Base-by-base conservation (phyloP, 2,797 vertebrate genomes). In the Eospalax fontanierii region DNA sequence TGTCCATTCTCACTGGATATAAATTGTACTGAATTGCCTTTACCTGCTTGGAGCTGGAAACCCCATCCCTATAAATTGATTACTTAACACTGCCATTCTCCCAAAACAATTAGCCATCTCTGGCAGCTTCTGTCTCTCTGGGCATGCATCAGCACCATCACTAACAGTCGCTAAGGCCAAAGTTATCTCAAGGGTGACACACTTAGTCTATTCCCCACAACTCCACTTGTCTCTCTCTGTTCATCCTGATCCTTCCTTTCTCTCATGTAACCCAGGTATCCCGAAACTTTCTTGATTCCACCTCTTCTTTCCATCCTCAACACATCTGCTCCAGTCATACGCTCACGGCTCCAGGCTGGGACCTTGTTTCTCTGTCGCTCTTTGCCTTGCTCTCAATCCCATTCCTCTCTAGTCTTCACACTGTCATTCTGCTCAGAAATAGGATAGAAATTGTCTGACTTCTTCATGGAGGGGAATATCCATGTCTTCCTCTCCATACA, bases 11-110 rank as follows among this genome's bases (percentile, higher is more conserved):
- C 43, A 54, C 57, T 35, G 73, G 92, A 96, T 81, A 82, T 94
- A 97, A 96, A 96, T 97, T 96, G 96, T 33, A 93, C 78, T 90
- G 90, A 96, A 97, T 94, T 95, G 76, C 68, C 90, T 89, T 94
- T 93, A 96, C 89, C 89, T 92, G 54, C 86, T 6, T 54, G 2
- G 86, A 82, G 46, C 75, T 93, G 43, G 75, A 93, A 96, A 93
- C 65, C 63, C 57, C 2, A 0, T 82, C 86, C 86, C 73, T 95
- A 28, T 87, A 83, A 92, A 96, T 71, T 93, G 94, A 93, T 94
- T 63, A 28, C 40, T 65, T 85, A 90, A 89, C 63, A 84, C 85
- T 54, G 65, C 54, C 54, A 11, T 91, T 54, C 71, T 95, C 71
- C 66, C 10, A 43, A 79, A 95, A 96, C 85, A 96, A 92, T 92